Evolutionary conservation across 2,797 vertebrate genomes (phyloP), one percentile per base, ranked within the genome.

Genomic region (Sphaeramia orbicularis): DNA sequence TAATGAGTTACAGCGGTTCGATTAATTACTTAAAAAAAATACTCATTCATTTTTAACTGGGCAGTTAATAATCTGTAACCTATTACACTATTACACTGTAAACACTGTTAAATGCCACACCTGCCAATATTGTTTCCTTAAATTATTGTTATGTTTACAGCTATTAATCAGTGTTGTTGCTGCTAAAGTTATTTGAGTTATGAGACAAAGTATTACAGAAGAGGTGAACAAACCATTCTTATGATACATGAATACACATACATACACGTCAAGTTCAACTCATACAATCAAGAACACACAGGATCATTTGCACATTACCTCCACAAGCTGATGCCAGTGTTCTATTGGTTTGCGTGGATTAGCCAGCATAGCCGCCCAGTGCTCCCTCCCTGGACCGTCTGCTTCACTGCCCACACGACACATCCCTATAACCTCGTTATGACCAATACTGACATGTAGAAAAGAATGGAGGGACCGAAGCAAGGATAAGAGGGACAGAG

Each of bases 341-440:
- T 97, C 96, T 59, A 98, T 96, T 19, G 97, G 96, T 72, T 98
- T 97, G 61, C 96, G 96, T 11, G 96, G 96, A 63, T 97, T 97
- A 27, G 95, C 95, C 92, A 98, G 70, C 97, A 98, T 98, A 91
- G 96, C 96, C 0, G 92, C 81, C 97, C 97, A 97, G 93, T 98
- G 97, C 81, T 98, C 97, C 13, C 97, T 93, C 52, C 96, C 96
- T 0, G 95, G 95, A 12, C 95, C 95, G 0, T 97, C 95, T 0
- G 95, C 94, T 0, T 96, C 96, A 1, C 95, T 95, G 70, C 97
- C 97, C 82, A 98, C 95, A 13, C 95, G 95, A 75, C 96, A 98
- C 94, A 97, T 96, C 37, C 96, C 97, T 27, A 98, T 98, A 74
- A 98, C 96, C 92, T 98, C 96, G 11, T 98, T 98, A 92, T 98